These are phyloP conservation scores for Muscicapa adusta DNA, from an alignment of 2,113 vertebrate species.

Conservation along the genomic window DNA sequence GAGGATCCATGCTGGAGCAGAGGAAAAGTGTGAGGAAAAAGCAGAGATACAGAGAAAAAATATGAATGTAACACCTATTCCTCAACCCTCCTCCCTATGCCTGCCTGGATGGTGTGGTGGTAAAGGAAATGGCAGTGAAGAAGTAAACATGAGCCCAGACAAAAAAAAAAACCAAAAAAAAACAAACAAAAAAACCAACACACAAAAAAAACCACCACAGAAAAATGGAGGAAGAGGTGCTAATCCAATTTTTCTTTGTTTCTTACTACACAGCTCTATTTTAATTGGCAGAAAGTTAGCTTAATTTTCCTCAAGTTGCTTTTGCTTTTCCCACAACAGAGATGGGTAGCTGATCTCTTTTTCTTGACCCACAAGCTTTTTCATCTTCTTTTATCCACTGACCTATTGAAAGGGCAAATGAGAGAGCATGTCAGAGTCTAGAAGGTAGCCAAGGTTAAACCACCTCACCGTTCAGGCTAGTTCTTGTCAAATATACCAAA, in stretches of 20 bases:
- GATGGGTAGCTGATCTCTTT: background rate
- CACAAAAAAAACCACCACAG: no score
- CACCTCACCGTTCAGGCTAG: background rate
- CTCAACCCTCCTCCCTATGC: background rate
- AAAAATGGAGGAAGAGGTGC: background rate
- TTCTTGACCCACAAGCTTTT: background rate
- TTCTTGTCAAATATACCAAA: background rate
- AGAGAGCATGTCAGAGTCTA: background rate
- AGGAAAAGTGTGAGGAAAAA: background rate
- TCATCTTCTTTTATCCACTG: background rate
- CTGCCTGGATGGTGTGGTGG: background rate
- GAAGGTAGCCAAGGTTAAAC: background rate
- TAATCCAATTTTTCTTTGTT: background rate
- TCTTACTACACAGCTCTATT: background rate
- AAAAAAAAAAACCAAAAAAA: background rate
- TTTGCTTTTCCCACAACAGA: background rate
- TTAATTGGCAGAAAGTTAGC: background rate
- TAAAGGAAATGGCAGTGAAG: background rate
- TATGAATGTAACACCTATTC: background rate
- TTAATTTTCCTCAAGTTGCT: background rate
- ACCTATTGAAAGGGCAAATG: background rate
- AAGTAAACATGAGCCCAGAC: background rate
- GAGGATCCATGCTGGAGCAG: background rate
- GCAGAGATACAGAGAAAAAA: background rate
- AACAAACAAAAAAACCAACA: no score